Conservation (phyloP, 2,113 vertebrate species). For the Mohoua ochrocephala region DNA sequence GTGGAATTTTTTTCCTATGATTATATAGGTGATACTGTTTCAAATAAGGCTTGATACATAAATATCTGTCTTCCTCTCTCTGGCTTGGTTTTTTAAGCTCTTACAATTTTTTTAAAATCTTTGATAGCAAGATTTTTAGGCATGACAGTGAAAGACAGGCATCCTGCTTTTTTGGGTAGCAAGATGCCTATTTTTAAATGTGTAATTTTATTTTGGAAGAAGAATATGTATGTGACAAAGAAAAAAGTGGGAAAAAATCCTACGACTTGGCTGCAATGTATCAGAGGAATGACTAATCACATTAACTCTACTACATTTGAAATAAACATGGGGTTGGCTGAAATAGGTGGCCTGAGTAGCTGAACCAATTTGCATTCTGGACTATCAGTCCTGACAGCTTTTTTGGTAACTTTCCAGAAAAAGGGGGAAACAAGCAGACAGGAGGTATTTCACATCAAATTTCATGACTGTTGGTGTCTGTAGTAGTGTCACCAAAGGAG, state of each 20-base stretch:
- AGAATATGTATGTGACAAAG: background rate
- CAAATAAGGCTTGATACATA: background rate
- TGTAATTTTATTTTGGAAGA: background rate
- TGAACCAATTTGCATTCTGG: background rate
- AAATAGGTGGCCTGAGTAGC: background rate
- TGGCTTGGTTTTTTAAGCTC: background rate
- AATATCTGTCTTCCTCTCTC: background rate
- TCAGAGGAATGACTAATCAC: background rate
- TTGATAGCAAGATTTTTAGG: background rate
- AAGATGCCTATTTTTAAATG: background rate
- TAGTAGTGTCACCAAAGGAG: background rate
- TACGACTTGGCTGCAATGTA: background rate
- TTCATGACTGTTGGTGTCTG: background rate
- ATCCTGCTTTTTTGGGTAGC: background rate
- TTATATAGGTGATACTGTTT: background rate
- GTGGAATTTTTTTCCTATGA: background rate
- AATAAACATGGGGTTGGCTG: background rate
- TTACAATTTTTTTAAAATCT: background rate
- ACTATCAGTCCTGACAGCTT: background rate
- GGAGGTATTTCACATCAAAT: background rate
- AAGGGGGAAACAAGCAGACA: background rate
- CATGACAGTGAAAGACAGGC: background rate
- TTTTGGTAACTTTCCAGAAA: background rate
- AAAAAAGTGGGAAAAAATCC: background rate
- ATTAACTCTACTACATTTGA: background rate